Conservation (phyloP, 2,113 vertebrate species). For the Aleadryas rufinucha region DNA sequence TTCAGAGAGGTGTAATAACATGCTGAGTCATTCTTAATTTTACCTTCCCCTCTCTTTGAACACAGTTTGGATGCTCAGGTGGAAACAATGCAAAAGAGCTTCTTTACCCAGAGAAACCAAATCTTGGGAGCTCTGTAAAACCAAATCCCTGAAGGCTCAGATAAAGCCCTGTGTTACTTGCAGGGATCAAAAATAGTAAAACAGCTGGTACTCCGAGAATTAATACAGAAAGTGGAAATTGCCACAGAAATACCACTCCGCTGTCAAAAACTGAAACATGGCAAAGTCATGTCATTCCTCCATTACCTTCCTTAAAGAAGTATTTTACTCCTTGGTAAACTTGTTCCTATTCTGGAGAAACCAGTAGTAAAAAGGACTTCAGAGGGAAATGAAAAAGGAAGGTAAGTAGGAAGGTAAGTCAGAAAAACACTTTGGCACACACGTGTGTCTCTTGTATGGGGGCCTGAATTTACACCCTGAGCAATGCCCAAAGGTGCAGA, state of each 20-base stretch:
- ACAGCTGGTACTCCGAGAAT: not conserved
- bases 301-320: not conserved
- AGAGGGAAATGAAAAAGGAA: not conserved
- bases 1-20: not conserved
- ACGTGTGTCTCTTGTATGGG: rapidly evolving
- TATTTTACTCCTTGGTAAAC: not conserved
- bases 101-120: not conserved
- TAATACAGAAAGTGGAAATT: not conserved
- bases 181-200: not conserved
- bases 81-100: not conserved
- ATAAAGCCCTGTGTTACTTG: not conserved
- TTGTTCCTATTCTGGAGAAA: not conserved
- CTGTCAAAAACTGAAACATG: not conserved
- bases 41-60: not conserved
- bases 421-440: not conserved
- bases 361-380: not conserved
- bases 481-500: not conserved
- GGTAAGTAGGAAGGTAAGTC: not conserved
- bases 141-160: not conserved
- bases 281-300: not conserved
- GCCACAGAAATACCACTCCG: not conserved
- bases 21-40: not conserved
- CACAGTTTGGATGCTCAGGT: not conserved
- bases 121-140: not conserved
- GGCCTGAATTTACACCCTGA: not conserved